Evolutionary conservation across 53 echinoderm and acorn worm species (phyloP), one percentile per base, ranked within the genome.

Genomic region (Paracentrotus lividus): DNA sequence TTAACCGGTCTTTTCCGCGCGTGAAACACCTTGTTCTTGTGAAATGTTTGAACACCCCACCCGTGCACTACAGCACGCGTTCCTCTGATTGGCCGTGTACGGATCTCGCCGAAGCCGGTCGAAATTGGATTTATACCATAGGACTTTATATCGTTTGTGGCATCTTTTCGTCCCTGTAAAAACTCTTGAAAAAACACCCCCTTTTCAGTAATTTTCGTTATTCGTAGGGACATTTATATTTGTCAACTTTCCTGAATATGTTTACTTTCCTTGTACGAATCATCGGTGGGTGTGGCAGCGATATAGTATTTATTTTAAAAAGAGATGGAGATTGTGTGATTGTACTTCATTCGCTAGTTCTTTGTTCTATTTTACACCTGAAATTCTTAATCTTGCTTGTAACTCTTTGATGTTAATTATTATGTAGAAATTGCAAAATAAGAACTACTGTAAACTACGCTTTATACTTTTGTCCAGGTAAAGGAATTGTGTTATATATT

Each of bases 21-120:
- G 26, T 44, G 81, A 47, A n/a, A 81, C 81, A 81, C 81, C 81
- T n/a, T 81, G 81, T 81, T 81, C 49, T 44, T 2, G 16, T 12
- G 8, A 10, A 5, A 81, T n/a, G 81, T 14, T n/a, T 44, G 45
- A 6, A 32, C 33, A 36, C 81, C 81, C 81, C 47, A 44, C 81
- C 27, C 42, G 0, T 81, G n/a, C 44, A 45, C 26, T 23, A 81
- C 81, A 47, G n/a, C 81, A 81, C 47, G 81, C 44, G 47, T 20
- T 18, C 72, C n/a, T 9, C 13, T 64, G 31, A 29, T 64, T 29
- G 40, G 72, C 36, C 40, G 33, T 67, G 13, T n/a, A n/a, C n/a
- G 67, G 32, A 72, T 32, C 40, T 9, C 21, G 40, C 72, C 72
- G 72, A 36, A 38, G 38, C 72, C 72, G 72, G 3, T 21, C 1